These are phyloP conservation scores for Operophtera brumata DNA, from an alignment of 2,888 invertebrate species.

Conservation along the genomic window DNA sequence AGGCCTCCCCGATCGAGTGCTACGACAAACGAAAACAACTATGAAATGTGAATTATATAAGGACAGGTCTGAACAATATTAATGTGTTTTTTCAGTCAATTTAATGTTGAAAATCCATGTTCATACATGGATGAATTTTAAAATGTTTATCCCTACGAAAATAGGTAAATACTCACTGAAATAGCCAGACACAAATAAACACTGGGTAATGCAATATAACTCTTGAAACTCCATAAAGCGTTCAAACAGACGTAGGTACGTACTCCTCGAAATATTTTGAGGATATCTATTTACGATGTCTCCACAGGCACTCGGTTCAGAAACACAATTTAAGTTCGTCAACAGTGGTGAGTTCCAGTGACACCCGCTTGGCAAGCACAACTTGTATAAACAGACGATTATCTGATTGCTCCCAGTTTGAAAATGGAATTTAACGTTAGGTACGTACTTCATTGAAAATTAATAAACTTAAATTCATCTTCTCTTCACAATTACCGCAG, in stretches of 20 bases:
- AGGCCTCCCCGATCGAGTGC: too few species aligned
- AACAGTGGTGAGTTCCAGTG: slow-evolving; percentile 53
- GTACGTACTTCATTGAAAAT: slow-evolving; percentile 31
- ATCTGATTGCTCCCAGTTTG: slow-evolving; percentile 32
- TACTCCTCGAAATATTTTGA: slow-evolving; percentile 45
- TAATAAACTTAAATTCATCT: neutral
- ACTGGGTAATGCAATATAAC: neutral
- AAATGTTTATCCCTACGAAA: too few species aligned
- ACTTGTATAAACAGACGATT: slow-evolving; percentile 46
- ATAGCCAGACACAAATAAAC: too few species aligned
- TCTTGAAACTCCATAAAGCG: slow-evolving; percentile 6
- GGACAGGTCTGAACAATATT: too few species aligned
- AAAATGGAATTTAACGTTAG: slow-evolving; percentile 40
- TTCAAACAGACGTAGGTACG: slow-evolving; percentile 39
- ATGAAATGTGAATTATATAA: too few species aligned
- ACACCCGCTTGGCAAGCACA: slow-evolving; percentile 35
- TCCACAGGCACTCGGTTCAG: slow-evolving; percentile 47
- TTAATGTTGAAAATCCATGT: too few species aligned
- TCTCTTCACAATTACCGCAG: too few species aligned
- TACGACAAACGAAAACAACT: too few species aligned
- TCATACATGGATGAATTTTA: too few species aligned
- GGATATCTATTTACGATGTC: slow-evolving; percentile 48
- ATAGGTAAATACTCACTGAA: too few species aligned
- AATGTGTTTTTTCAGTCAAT: too few species aligned
- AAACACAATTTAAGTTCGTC: slow-evolving; percentile 71